Percentiles rank a stretch among this genome's conserved stretches.
These are phyloP conservation scores for Hypercompe scribonia DNA, from an alignment of 2,888 invertebrate genomes.

Conservation along the genomic window DNA sequence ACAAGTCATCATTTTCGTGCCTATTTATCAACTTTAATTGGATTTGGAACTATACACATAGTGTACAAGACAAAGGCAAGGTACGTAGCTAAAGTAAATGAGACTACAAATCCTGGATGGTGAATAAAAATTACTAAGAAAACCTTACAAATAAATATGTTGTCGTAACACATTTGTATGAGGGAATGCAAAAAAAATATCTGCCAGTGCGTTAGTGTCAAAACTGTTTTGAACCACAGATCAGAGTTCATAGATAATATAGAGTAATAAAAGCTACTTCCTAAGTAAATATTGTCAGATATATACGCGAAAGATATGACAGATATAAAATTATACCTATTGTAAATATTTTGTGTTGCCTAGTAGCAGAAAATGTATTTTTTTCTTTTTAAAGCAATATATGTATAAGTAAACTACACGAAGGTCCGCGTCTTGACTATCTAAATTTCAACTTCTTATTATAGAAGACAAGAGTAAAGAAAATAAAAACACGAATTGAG, in stretches of 20 bases:
- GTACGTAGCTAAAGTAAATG: too few relatives aligned
- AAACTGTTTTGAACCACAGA: not conserved
- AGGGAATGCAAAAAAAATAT: not conserved
- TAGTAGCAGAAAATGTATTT: slow-evolving; percentile 10
- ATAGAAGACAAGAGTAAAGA: too few relatives aligned
- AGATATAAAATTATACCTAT: not conserved
- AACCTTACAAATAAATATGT: not conserved
- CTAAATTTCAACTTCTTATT: too few relatives aligned
- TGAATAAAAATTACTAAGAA: not conserved
- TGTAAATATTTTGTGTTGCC: not conserved
- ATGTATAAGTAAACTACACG: too few relatives aligned
- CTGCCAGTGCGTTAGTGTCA: not conserved
- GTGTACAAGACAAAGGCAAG: too few relatives aligned
- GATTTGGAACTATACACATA: too few relatives aligned
- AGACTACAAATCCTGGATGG: too few relatives aligned
- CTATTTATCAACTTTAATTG: too few relatives aligned
- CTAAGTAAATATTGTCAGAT: slow-evolving; percentile 1
- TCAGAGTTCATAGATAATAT: not conserved
- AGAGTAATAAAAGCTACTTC: not conserved
- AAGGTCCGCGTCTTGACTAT: too few relatives aligned
- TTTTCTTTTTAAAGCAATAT: slow-evolving; percentile 17
- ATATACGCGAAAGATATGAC: not conserved
- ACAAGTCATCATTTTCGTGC: too few relatives aligned
- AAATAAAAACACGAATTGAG: too few relatives aligned
- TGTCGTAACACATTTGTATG: not conserved